Conservation (phyloP, 2,888 invertebrate genomes). For the Monoplex corrugatus region DNA sequence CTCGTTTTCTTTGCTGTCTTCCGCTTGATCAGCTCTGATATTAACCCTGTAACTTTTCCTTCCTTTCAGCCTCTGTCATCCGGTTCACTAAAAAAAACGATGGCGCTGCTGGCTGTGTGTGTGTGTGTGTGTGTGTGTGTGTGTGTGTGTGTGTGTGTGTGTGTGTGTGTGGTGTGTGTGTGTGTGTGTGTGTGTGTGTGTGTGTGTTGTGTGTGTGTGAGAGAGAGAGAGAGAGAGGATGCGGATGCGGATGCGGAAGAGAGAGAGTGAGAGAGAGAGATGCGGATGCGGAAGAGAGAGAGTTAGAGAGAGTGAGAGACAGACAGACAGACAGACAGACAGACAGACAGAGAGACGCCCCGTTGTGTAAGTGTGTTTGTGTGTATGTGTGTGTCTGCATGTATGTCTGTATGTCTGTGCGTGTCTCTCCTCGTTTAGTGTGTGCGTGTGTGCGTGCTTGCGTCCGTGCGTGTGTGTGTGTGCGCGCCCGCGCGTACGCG, state of each 20-base stretch:
- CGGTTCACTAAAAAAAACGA: neutral
- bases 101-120: neutral
- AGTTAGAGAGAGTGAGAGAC: neutral
- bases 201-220: no score
- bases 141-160: neutral
- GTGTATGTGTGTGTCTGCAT: no score
- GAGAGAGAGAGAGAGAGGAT: neutral
- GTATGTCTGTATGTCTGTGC: no score
- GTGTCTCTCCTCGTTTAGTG: no score
- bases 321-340: neutral
- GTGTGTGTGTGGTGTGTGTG: no score
- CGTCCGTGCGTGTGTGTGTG: no score
- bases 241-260: neutral
- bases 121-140: no score
- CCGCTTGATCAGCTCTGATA: neutral
- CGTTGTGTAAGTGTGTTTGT: no score
- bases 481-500: no score
- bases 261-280: neutral
- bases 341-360: neutral
- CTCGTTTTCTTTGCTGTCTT: slow-evolving; percentile 3
- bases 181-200: no score
- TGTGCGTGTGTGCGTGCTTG: no score
- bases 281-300: neutral
- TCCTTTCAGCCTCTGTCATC: neutral
- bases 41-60: slow-evolving; percentile 44